phyloP scores from a whole-genome alignment of 2,888 invertebrate genomes.

The Sylvicola cinctus region DNA sequence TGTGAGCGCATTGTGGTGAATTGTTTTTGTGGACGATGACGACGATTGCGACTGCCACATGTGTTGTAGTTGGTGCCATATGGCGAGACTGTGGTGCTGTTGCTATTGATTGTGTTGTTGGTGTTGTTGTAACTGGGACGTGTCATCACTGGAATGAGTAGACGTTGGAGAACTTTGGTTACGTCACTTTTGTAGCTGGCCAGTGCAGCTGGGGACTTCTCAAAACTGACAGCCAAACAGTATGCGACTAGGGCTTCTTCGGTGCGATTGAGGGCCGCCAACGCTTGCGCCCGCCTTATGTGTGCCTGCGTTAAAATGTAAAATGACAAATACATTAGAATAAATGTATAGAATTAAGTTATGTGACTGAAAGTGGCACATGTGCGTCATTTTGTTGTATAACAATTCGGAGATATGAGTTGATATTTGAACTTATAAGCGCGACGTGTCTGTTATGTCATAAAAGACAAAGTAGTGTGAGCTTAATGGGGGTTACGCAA shows the following conservation, averaged over 20 bases:
- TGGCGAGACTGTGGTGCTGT: slow-evolving; percentile 13
- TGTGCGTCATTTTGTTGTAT: too few relatives aligned
- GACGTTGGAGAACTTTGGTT: slow-evolving; percentile 9
- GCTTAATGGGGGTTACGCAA: too few relatives aligned
- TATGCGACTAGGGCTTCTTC: slow-evolving; percentile 33
- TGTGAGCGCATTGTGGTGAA: not conserved
- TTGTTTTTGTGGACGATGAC: not conserved
- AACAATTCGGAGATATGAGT: too few relatives aligned
- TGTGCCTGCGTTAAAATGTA: slow-evolving; percentile 24
- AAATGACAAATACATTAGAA: not conserved
- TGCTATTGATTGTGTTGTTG: too few relatives aligned
- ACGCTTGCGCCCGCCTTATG: slow-evolving; percentile 29
- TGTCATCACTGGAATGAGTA: slow-evolving; percentile 7
- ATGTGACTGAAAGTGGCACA: too few relatives aligned
- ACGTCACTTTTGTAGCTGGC: slow-evolving; percentile 2
- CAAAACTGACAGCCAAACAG: slow-evolving; percentile 30
- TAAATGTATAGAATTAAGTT: too few relatives aligned
- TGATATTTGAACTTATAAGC: too few relatives aligned
- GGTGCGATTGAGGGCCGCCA: slow-evolving; percentile 26
- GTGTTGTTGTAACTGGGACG: slow-evolving; percentile 8
- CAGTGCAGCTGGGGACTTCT: slow-evolving; percentile 21
- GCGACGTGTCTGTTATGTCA: too few relatives aligned
- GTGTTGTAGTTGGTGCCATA: slow-evolving; percentile 9
- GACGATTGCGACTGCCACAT: slow-evolving; percentile 5
- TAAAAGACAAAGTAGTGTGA: too few relatives aligned